These are phyloP conservation scores for Alloscopus bannaensis DNA, from an alignment of 2,888 invertebrate species.

Conservation along the genomic window DNA sequence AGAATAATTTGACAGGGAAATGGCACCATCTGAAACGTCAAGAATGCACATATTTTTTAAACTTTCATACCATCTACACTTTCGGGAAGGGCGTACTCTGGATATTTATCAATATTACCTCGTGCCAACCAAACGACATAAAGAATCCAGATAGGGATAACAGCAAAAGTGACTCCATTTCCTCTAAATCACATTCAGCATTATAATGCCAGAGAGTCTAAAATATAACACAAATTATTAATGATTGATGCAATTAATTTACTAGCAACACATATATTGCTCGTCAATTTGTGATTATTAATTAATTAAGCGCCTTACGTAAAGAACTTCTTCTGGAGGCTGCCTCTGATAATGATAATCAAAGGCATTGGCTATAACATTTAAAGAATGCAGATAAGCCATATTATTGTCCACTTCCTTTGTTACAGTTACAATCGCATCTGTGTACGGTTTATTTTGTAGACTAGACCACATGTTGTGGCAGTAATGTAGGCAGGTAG, in stretches of 20 bases:
- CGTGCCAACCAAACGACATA: slow-evolving; percentile 68
- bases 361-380: slow-evolving; percentile 66
- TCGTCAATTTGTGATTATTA: neutral
- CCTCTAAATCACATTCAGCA: slow-evolving; percentile 66
- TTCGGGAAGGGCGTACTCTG: too few relatives aligned
- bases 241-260: too few relatives aligned
- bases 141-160: slow-evolving; percentile 64
- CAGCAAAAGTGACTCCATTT: slow-evolving; percentile 62
- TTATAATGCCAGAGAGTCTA: slow-evolving; percentile 65
- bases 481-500: slow-evolving; percentile 70
- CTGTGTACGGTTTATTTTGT: slow-evolving; percentile 66
- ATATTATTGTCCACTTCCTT: slow-evolving; percentile 69
- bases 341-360: slow-evolving; percentile 64
- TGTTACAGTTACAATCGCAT: slow-evolving; percentile 64
- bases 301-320: slow-evolving; percentile 41
- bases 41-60: neutral
- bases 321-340: slow-evolving; percentile 63
- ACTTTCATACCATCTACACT: too few relatives aligned
- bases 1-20: slow-evolving; percentile 67
- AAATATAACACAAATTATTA: slow-evolving; percentile 14
- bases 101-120: slow-evolving; percentile 46
- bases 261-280: neutral
- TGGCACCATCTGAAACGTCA: slow-evolving; percentile 53
- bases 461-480: slow-evolving; percentile 70
- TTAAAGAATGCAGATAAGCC: slow-evolving; percentile 67